A percentile compares a stretch with the other conserved stretches of the same genome.
phyloP scores from a whole-genome alignment of 2,113 vertebrate genomes.

The Progne subis region DNA sequence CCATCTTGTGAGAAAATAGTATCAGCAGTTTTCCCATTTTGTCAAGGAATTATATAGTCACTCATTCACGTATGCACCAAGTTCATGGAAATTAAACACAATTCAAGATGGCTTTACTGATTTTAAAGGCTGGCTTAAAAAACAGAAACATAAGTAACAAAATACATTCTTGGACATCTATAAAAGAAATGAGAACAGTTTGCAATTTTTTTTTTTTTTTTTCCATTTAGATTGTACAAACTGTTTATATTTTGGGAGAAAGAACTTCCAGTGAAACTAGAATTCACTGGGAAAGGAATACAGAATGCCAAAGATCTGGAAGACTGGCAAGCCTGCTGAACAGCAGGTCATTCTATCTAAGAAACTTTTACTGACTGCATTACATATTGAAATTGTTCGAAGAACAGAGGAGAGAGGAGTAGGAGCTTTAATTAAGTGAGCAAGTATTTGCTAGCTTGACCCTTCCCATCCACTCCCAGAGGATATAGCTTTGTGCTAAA shows the following conservation, averaged over 20 bases:
- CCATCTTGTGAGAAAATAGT: neutral
- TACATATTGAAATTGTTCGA: neutral
- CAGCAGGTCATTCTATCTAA: neutral
- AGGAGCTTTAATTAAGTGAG: neutral
- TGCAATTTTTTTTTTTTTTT: neutral
- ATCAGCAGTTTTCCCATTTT: neutral
- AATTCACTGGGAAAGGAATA: neutral
- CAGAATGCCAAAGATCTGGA: neutral
- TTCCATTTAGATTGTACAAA: neutral
- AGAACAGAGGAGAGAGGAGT: neutral
- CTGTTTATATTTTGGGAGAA: neutral
- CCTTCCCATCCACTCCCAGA: neutral
- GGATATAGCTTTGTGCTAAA: neutral
- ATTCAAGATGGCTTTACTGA: neutral
- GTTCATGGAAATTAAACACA: neutral
- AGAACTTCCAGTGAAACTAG: neutral
- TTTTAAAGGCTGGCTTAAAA: neutral
- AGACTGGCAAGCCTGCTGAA: neutral
- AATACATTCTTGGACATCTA: neutral
- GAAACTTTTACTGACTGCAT: neutral
- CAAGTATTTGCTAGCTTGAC: neutral
- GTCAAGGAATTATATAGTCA: conserved; percentile 18
- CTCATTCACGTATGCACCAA: neutral
- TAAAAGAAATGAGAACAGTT: neutral
- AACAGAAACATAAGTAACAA: neutral